Base-by-base conservation (phyloP, 2,113 vertebrate species). In the Pyxicephalus adspersus region DNA sequence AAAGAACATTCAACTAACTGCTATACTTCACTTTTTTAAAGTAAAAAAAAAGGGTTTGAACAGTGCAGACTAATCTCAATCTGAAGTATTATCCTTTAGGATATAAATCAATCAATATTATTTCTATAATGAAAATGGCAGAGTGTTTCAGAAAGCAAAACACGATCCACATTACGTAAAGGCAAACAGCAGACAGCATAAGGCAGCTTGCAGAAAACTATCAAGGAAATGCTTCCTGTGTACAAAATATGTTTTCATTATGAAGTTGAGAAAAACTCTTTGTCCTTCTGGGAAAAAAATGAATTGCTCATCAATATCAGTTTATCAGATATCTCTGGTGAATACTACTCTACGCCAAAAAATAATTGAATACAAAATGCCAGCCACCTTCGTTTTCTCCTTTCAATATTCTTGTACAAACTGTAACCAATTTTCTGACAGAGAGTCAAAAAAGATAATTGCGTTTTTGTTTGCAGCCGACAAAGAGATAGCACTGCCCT, bases 351-450 rank as follows among this genome's bases (percentile, higher is more conserved):
- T 29, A 58, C 23, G 70, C 70, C 52, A 73, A 72, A 73, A 51
- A 73, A 73, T 73, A 73, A 73, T 73, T 54, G 34, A 51, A 72
- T 72, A 15, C 54, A 57, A 31, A 58, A 57, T 58, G 54, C 52
- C 70, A 73, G 50, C 52, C 52, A 58, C 52, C 52, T 73, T 19
- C 52, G 31, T 73, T 73, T 58, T 73, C 70, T 73, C 28, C 52
- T n/a, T 73, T 73, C 50, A 22, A 22, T 57, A 57, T 73, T 55
- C 70, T 73, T 73, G 70, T 73, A 57, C 54, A 73, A 71, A 73
- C 55, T 58, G 52, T 58, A 73, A 58, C 52, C 70, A 73, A 73
- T 73, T 58, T 57, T 73, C 26, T 73, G 52, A 73, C 52, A 57
- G 31, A 73, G 26, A 57, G 19, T 73, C 13, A 29, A 26, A 31